A percentile compares a stretch with the other conserved stretches of the same genome.
Evolutionary conservation across 2,113 vertebrate genomes (phyloP).

Genomic region (Todiramphus chloris): DNA sequence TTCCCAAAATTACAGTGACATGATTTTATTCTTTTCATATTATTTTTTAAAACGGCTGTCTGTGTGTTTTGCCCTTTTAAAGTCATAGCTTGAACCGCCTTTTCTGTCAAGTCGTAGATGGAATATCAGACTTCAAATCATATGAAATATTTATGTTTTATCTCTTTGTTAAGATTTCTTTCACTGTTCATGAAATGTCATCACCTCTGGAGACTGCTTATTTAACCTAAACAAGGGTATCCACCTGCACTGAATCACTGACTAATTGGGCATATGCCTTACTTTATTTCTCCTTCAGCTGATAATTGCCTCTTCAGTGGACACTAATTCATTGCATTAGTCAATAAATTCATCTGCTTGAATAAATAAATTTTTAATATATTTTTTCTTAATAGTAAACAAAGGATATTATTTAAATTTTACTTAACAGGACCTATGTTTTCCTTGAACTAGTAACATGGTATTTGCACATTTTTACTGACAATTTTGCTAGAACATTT

Average conservation of each 20-base stretch:
- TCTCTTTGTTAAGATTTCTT: slow-evolving; percentile 2
- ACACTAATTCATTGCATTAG: background rate
- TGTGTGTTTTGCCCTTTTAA: background rate
- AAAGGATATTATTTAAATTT: background rate
- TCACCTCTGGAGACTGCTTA: background rate
- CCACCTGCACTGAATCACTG: slow-evolving; percentile 29
- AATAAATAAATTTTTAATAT: background rate
- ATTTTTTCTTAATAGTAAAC: background rate
- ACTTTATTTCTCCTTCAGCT: background rate
- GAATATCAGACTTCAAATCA: background rate
- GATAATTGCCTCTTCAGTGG: background rate
- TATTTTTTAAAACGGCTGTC: background rate
- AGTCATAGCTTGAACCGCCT: background rate
- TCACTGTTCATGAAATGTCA: background rate
- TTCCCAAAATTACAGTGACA: background rate
- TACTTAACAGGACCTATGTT: background rate
- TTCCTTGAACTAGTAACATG: background rate
- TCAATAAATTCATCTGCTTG: background rate
- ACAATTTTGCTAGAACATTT: background rate
- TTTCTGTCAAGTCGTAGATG: background rate
- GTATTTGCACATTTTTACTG: background rate
- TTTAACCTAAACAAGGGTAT: background rate
- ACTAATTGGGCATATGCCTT: slow-evolving; percentile 5
- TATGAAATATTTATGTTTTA: background rate
- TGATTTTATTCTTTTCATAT: background rate